Percentiles rank a stretch among this genome's conserved stretches.
phyloP scores from a whole-genome alignment of 37 sponge, comb jelly and placozoan genomes.

The Crambe crambe region DNA sequence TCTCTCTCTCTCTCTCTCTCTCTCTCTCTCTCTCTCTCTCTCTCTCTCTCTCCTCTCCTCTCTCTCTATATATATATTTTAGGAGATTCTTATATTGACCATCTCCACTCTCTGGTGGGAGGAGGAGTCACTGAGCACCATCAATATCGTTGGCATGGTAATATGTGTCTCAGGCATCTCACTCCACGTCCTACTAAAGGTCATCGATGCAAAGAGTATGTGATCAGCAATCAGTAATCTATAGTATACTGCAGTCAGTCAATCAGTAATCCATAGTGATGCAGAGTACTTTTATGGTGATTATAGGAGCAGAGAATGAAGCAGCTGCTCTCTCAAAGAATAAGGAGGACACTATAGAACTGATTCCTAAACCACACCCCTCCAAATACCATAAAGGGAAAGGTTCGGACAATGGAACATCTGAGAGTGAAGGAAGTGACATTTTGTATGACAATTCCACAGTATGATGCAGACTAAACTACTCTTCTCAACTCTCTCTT shows the following conservation, averaged over 20 bases:
- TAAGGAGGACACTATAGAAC: conserved; percentile 23
- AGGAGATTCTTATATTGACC: conserved; percentile 86
- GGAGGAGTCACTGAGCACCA: conserved; percentile 50
- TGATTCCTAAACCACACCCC: conserved; percentile 1
- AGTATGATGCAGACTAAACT: not conserved
- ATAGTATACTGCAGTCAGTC: no score
- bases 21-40: conserved; percentile 3
- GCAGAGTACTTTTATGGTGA: no score
- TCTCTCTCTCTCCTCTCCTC: not conserved
- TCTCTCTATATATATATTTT: not conserved
- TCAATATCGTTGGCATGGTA: conserved; percentile 89
- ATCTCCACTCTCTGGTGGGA: conserved; percentile 78
- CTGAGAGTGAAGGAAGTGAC: conserved; percentile 8
- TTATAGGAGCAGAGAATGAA: conserved; percentile 17
- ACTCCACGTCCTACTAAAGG: conserved; percentile 78
- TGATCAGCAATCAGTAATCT: no score
- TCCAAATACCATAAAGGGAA: not conserved
- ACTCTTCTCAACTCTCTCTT: no score
- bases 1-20: not conserved
- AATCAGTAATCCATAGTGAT: no score
- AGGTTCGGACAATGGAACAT: conserved; percentile 2
- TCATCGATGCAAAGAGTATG: conserved; percentile 45
- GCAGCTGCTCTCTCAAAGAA: not conserved
- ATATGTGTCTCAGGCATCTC: conserved; percentile 88
- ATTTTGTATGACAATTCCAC: conserved; percentile 26